Evolutionary conservation across 2,113 vertebrate genomes (phyloP), one percentile per base, ranked within the genome.

Genomic region (Zapus hudsonius): DNA sequence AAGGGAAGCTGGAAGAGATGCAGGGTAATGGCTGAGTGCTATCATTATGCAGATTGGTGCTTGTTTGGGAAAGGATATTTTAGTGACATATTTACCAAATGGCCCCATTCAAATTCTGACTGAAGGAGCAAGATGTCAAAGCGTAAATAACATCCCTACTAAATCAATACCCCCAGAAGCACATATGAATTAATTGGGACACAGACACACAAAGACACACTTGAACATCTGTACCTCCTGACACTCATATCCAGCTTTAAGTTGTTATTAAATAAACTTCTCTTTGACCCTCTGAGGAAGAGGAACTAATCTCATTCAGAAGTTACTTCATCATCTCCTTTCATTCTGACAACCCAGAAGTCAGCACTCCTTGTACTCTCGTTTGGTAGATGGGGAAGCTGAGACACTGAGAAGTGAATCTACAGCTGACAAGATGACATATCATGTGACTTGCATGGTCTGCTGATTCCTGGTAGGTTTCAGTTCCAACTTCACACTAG

Each of bases 31-130:
- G 81, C 84, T 66, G 52, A 84, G 19, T 42, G 59, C 42, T 80
- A n/a, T 78, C 90, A 87, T 91, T 91, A 89, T 57, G 82, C 47
- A 93, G 64, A 85, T 83, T 52, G 79, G 42, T 83, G 59, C 64
- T 42, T 8, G 29, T 88, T 94, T 94, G 84, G 38, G 40, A 85
- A 82, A 91, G 70, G 29, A 76, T 73, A 89, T 92, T 89, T 90
- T 27, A 84, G 74, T 80, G 38, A 86, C 0, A 5, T 86, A 38
- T 94, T 86, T 89, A 83, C 59, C 52, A 92, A 94, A 89, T 66
- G 63, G 33, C 40, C 38, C 69, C 87, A 78, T 57, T 87, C 78
- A 91, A 90, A 90, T 87, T 7, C 76, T 85, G 84, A 88, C 55
- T 44, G 38, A 93, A 92, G 59, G 9, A 73, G 40, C 75, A 93